Percentiles rank a stretch among this genome's conserved stretches.
These are phyloP conservation scores for Heliconius hortense DNA, from an alignment of 2,888 invertebrate genomes.

Conservation along the genomic window DNA sequence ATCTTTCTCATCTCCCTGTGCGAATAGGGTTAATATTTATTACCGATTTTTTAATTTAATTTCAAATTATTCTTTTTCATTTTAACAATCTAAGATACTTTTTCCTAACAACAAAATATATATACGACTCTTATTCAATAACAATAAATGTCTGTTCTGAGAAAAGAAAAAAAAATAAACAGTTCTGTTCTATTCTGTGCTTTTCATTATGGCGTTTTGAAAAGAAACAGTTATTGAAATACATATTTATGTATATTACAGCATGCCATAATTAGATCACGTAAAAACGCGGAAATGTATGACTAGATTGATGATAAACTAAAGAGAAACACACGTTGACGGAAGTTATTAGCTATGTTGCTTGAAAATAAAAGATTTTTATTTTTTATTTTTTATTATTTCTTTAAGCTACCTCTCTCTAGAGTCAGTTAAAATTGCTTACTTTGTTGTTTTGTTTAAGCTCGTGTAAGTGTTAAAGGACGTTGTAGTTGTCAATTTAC, in stretches of 20 bases:
- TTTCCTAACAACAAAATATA: too few species aligned
- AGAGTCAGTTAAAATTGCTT: not conserved
- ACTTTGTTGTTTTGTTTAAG: not conserved
- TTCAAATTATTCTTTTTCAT: too few species aligned
- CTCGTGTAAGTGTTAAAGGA: conserved; percentile 11
- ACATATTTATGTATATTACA: not conserved
- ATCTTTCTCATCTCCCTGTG: not conserved
- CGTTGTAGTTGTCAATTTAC: conserved; percentile 32
- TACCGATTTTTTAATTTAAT: not conserved
- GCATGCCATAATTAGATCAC: not conserved
- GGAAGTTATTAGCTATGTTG: too few species aligned
- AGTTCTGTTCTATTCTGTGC: too few species aligned
- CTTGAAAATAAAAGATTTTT: too few species aligned
- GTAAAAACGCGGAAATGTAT: conserved; percentile 4
- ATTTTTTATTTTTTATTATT: too few species aligned
- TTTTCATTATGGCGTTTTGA: too few species aligned
- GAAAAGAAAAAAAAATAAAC: not conserved
- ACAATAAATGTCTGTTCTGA: too few species aligned
- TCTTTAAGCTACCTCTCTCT: too few species aligned
- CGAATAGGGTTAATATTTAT: not conserved
- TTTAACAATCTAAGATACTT: too few species aligned
- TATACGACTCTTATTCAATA: too few species aligned
- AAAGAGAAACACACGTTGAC: too few species aligned
- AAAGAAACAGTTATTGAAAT: not conserved
- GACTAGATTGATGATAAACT: not conserved